A percentile compares a stretch with the other conserved stretches of the same genome.
phyloP scores from a whole-genome alignment of 2,797 vertebrate species.

The Ataeniobius toweri region DNA sequence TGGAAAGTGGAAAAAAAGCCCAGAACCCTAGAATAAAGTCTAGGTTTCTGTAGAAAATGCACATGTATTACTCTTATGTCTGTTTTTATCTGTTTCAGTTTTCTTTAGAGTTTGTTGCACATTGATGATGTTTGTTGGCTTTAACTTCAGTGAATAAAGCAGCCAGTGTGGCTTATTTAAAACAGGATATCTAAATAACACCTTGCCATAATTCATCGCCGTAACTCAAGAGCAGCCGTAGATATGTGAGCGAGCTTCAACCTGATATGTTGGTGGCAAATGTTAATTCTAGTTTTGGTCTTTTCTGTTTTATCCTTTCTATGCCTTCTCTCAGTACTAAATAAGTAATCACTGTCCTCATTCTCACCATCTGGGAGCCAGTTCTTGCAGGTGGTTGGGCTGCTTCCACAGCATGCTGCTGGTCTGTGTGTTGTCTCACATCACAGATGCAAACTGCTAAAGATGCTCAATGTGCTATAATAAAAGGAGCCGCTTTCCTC shows the following conservation, averaged over 20 bases:
- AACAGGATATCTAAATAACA: slow-evolving; percentile 2
- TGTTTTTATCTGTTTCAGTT: slow-evolving; percentile 19
- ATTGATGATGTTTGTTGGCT: slow-evolving; percentile 14
- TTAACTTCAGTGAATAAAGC: slow-evolving; percentile 5
- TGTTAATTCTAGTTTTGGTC: slow-evolving; percentile 5
- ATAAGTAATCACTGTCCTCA: slow-evolving; percentile 76
- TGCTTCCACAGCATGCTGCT: slow-evolving; percentile 42
- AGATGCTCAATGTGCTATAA: background rate
- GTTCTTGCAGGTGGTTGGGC: slow-evolving; percentile 61
- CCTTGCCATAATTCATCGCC: slow-evolving; percentile 5
- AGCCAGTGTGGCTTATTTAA: background rate
- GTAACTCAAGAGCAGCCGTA: background rate
- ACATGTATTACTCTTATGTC: slow-evolving; percentile 11
- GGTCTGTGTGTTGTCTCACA: slow-evolving; percentile 31
- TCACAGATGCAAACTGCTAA: slow-evolving; percentile 43
- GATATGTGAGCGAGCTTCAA: background rate
- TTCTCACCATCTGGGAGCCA: slow-evolving; percentile 74
- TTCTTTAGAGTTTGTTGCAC: slow-evolving; percentile 17
- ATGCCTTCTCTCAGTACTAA: slow-evolving; percentile 45
- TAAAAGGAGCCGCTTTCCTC: background rate
- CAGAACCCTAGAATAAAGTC: slow-evolving; percentile 18
- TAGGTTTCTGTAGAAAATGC: background rate
- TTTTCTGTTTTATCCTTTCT: slow-evolving; percentile 8
- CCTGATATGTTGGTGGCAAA: background rate
- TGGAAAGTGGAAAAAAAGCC: slow-evolving; percentile 17